Percentiles rank a stretch among this genome's conserved stretches.
These are phyloP conservation scores for Pseudanteris insignis DNA, from an alignment of 2,888 invertebrate genomes.

Conservation along the genomic window DNA sequence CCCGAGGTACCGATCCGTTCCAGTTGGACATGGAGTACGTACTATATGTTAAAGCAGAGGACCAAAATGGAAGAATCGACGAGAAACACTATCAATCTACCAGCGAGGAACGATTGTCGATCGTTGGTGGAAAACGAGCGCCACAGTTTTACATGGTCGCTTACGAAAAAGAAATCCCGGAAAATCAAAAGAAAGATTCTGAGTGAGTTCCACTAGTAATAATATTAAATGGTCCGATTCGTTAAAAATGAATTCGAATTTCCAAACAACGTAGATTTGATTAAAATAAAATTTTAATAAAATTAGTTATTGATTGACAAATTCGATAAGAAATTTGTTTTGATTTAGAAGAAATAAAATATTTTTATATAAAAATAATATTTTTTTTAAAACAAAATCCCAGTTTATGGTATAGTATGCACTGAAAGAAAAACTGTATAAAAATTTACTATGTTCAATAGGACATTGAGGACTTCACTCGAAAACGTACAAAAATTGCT, in stretches of 20 bases:
- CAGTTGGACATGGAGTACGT: constrained; percentile 97
- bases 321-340: too few species aligned
- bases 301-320: too few species aligned
- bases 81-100: constrained; percentile 90
- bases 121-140: constrained; percentile 96
- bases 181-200: constrained; percentile 96
- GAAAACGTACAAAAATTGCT: too few species aligned
- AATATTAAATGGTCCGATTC: not conserved
- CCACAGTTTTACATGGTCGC: constrained; percentile 97
- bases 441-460: too few species aligned
- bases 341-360: too few species aligned
- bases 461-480: too few species aligned
- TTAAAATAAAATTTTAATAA: too few species aligned
- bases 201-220: constrained; percentile 85
- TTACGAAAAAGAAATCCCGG: constrained; percentile 95
- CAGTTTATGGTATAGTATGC: too few species aligned
- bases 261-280: too few species aligned
- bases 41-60: constrained; percentile 94
- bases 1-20: constrained; percentile 89
- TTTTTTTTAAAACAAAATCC: too few species aligned
- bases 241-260: not conserved
- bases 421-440: too few species aligned
- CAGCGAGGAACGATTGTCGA: constrained; percentile 89
- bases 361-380: too few species aligned
- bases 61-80: constrained; percentile 93